Evolutionary conservation across 1,140 invertebrate genomes (phyloP), one percentile per base, ranked within the genome.

Genomic region (Drosophila prosaltans): DNA sequence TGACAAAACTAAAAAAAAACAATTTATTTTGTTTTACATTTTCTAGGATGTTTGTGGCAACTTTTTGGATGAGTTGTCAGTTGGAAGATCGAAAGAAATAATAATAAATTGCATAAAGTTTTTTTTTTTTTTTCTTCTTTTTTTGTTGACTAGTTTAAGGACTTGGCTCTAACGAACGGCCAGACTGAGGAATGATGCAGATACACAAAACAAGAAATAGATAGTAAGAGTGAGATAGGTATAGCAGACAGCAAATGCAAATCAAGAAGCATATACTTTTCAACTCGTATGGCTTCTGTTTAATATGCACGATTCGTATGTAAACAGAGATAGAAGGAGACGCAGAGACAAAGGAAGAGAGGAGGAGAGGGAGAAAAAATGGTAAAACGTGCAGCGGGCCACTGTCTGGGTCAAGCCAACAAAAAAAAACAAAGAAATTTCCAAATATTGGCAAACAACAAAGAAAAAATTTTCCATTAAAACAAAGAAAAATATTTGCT

Each of bases 271-370:
- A 24, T 55, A 67, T 16, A 16, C 63, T 48, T 36, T 63, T 58
- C 72, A 65, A 48, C 39, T 59, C 9, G 76, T 57, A 72, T 72
- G 74, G 63, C 65, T 66, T 41, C 75, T 79, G 51, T 55, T 82
- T 74, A 71, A 80, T 71, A 88, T 88, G 72, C 69, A 54, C 69
- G 64, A 60, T 54, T 63, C 43, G 59, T 70, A 68, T 65, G 63
- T 55, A 68, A 41, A 32, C 28, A n/a, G 32, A 48, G 8, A 59
- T n/a, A 2, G 5, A 58, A 9, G 7, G 7, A 8, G 6, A 2
- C 24, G 8, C 7, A 41, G 10, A 21, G 5, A 16, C 16, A 16
- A 0, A 16, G 16, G 0, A 16, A 0, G 16, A 16, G 0, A 16
- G 0, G 16, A 16, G 4, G 28, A 26, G 28, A 3, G 24, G 58